Evolutionary conservation across 1,140 invertebrate species (phyloP).

Genomic region (Euschistus heros): DNA sequence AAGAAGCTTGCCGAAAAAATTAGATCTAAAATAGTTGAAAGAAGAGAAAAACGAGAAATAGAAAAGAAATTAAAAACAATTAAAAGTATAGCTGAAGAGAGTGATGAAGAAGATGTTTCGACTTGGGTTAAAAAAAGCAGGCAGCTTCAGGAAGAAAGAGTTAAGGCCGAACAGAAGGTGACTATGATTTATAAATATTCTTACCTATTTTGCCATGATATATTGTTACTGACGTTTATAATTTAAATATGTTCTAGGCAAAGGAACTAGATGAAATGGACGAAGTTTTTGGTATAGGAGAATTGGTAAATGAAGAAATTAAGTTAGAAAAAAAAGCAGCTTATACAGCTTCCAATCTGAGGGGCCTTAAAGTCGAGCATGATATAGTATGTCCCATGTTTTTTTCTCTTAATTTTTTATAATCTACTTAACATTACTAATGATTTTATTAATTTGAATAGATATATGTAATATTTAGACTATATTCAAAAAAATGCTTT

Average conservation of each 20-base stretch:
- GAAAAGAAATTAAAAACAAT: conserved; percentile 57
- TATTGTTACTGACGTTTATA: not conserved
- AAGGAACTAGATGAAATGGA: conserved; percentile 91
- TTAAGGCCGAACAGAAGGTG: conserved; percentile 72
- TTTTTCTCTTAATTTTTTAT: not conserved
- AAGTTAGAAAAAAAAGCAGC: conserved; percentile 46
- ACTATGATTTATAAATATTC: conserved; percentile 23
- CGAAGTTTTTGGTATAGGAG: conserved; percentile 82
- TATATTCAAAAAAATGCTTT: conserved; percentile 23
- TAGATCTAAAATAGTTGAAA: conserved; percentile 61
- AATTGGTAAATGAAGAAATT: conserved; percentile 69
- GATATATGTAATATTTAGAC: not conserved
- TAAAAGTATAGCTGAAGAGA: conserved; percentile 58
- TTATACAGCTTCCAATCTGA: conserved; percentile 60
- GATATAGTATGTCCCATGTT: conserved; percentile 45
- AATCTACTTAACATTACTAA: not conserved
- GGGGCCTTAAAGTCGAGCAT: conserved; percentile 82
- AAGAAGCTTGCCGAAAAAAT: conserved; percentile 71
- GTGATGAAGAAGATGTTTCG: conserved; percentile 51
- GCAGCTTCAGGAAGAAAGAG: conserved; percentile 62
- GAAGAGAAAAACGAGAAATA: conserved; percentile 69
- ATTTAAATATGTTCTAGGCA: conserved; percentile 44
- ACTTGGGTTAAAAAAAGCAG: conserved; percentile 78
- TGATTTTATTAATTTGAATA: not conserved
- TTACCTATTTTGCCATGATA: not conserved